phyloP scores from a whole-genome alignment of 2,113 vertebrate species.

The Tinamus guttatus region DNA sequence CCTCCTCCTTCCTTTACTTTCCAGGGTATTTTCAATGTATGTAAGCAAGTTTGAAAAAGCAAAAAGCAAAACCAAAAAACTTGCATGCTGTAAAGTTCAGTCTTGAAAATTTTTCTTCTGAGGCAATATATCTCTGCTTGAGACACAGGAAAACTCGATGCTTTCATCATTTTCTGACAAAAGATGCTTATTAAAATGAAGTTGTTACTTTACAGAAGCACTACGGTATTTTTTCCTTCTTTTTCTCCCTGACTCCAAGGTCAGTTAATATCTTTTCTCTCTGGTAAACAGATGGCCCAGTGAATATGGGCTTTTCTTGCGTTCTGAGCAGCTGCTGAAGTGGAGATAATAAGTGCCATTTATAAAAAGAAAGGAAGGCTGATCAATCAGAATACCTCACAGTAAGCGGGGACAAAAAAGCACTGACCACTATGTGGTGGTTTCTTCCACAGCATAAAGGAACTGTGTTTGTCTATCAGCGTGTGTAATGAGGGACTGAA shows the following conservation, averaged over 20 bases:
- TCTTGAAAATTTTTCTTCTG: not conserved
- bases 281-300: constrained; percentile 32
- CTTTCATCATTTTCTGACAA: not conserved
- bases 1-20: not conserved
- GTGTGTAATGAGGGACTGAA: not conserved
- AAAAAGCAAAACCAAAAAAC: not conserved
- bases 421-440: not conserved
- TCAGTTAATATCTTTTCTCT: constrained; percentile 14
- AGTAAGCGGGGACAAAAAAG: not conserved
- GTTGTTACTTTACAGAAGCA: not conserved
- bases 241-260: not conserved
- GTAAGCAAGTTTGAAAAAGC: rapidly evolving
- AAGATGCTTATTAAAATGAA: not conserved
- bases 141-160: not conserved
- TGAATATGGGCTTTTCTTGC: constrained; percentile 12
- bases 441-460: constrained; percentile 20
- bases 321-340: constrained; percentile 45
- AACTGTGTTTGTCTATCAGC: not conserved
- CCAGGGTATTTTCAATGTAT: not conserved
- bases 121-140: not conserved
- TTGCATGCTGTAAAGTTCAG: not conserved
- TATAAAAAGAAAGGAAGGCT: not conserved
- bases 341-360: constrained; percentile 23
- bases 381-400: not conserved
- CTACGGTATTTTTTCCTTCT: not conserved